Evolutionary conservation across 2,888 invertebrate genomes (phyloP).

Genomic region (Andrena bicolor): DNA sequence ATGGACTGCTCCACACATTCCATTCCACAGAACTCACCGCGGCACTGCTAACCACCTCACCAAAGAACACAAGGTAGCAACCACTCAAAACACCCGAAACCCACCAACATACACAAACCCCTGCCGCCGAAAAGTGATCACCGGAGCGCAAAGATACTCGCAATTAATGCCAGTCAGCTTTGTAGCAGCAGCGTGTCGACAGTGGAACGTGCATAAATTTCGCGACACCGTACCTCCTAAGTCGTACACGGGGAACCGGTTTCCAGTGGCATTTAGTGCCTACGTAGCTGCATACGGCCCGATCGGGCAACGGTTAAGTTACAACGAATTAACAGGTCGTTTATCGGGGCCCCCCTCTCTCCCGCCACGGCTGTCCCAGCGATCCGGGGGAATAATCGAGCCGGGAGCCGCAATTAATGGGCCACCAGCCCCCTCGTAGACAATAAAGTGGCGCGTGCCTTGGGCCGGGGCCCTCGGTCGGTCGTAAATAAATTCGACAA

Average conservation of each 20-base stretch:
- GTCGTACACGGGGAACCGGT: slow-evolving; percentile 55
- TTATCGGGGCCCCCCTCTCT: slow-evolving; percentile 44
- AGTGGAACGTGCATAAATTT: slow-evolving; percentile 60
- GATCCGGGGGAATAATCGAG: slow-evolving; percentile 32
- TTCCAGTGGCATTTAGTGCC: slow-evolving; percentile 65
- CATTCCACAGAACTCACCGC: too few relatives aligned
- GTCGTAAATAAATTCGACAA: slow-evolving; percentile 44
- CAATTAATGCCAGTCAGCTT: slow-evolving; percentile 63
- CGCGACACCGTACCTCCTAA: slow-evolving; percentile 50
- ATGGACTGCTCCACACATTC: too few relatives aligned
- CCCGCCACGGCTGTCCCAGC: neutral
- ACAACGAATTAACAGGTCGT: slow-evolving; percentile 70
- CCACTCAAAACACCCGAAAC: too few relatives aligned
- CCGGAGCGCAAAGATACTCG: slow-evolving; percentile 25
- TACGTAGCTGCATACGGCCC: slow-evolving; percentile 42
- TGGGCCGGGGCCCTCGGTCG: neutral
- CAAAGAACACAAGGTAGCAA: too few relatives aligned
- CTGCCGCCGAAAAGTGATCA: neutral
- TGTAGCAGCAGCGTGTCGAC: slow-evolving; percentile 63
- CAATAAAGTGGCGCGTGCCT: slow-evolving; percentile 42
- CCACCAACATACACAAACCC: too few relatives aligned
- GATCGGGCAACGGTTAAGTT: slow-evolving; percentile 59
- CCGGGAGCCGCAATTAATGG: slow-evolving; percentile 53
- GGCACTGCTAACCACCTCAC: too few relatives aligned
- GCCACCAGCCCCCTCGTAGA: slow-evolving; percentile 38